Conservation (phyloP, 2,113 vertebrate species). For the Indicator maculatus region DNA sequence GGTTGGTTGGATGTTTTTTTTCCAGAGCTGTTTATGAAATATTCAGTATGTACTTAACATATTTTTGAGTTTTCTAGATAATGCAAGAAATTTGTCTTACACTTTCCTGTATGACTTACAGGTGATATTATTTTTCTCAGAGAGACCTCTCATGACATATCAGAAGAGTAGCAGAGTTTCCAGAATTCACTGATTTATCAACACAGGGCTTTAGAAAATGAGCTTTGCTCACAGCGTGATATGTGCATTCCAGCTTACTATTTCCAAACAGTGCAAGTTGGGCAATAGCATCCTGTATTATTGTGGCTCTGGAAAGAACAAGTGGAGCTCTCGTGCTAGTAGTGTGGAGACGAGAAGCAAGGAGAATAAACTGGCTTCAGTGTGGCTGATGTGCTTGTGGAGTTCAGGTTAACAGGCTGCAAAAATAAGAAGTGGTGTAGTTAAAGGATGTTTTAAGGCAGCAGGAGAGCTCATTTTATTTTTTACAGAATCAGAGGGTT, state of each 20-base stretch:
- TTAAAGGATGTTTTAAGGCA: not conserved
- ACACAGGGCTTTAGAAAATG: not conserved
- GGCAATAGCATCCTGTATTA: not conserved
- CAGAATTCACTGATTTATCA: not conserved
- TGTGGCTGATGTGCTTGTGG: not conserved
- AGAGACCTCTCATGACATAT: conserved; percentile 6
- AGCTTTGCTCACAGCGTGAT: not conserved
- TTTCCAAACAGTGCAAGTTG: not conserved
- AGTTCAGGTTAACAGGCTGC: not conserved
- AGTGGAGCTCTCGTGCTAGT: not conserved
- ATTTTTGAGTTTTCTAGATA: conserved; percentile 18
- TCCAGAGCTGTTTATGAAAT: conserved; percentile 5
- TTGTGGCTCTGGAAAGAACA: not conserved
- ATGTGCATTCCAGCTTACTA: not conserved
- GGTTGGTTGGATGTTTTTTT: not conserved
- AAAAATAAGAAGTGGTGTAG: not conserved
- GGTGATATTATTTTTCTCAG: conserved; percentile 38
- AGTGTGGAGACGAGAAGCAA: not conserved
- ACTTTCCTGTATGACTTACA: conserved; percentile 21
- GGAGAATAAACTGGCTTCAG: not conserved
- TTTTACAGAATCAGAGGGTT: not conserved
- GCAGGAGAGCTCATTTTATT: not conserved
- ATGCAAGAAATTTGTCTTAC: conserved; percentile 14
- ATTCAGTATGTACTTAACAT: conserved; percentile 33
- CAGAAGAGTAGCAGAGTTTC: conserved; percentile 5